A percentile compares a stretch with the other conserved stretches of the same genome.
These are phyloP conservation scores for Oscheius sp. DNA, from an alignment of 2,888 invertebrate genomes.

Conservation along the genomic window DNA sequence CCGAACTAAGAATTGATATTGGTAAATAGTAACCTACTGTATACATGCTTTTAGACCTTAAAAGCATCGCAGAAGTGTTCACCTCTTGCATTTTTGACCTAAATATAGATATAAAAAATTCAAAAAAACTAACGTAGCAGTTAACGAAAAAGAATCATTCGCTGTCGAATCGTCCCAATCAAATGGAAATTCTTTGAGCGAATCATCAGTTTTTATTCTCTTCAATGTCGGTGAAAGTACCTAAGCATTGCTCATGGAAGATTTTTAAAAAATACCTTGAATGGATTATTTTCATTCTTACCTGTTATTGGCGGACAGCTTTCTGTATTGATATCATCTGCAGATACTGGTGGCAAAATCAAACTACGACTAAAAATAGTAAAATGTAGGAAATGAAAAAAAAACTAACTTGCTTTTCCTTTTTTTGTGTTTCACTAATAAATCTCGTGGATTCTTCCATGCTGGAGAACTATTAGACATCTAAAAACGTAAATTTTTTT, in stretches of 20 bases:
- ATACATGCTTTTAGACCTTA: slow-evolving; percentile 16
- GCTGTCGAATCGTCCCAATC: slow-evolving; percentile 32
- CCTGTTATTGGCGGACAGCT: slow-evolving; percentile 29
- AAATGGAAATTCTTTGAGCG: slow-evolving; percentile 11
- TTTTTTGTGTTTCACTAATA: slow-evolving; percentile 25
- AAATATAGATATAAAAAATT: too few relatives aligned
- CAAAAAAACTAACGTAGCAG: not conserved
- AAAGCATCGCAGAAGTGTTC: not conserved
- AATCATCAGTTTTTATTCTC: not conserved
- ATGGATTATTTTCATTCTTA: slow-evolving; percentile 12
- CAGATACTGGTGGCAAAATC: not conserved
- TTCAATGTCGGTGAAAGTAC: slow-evolving; percentile 4
- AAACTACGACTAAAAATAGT: slow-evolving; percentile 3
- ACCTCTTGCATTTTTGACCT: slow-evolving; percentile 6
- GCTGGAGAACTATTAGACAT: slow-evolving; percentile 23
- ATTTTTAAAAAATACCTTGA: slow-evolving; percentile 23
- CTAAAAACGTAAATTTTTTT: not conserved
- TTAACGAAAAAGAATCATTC: slow-evolving; percentile 23
- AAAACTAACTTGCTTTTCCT: slow-evolving; percentile 31
- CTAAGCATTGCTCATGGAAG: slow-evolving; percentile 5
- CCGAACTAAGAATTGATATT: not conserved
- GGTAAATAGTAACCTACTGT: not conserved
- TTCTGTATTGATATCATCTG: slow-evolving; percentile 27
- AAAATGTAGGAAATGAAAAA: not conserved
- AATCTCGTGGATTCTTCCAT: slow-evolving; percentile 32